These are phyloP conservation scores for Burhinus oedicnemus DNA, from an alignment of 2,113 vertebrate genomes.

Conservation along the genomic window DNA sequence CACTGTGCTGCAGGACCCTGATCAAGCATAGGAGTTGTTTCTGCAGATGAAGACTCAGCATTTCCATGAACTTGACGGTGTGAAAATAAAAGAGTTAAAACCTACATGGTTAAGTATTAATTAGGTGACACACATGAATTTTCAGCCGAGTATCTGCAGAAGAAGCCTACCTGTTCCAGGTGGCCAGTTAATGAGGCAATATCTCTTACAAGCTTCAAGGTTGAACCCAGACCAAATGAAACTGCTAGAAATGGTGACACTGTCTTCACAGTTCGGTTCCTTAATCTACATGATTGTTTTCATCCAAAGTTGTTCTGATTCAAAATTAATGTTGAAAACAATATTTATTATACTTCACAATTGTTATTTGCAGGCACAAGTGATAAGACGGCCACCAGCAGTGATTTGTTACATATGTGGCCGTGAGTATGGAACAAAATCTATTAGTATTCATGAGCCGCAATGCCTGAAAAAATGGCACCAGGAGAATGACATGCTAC, in stretches of 20 bases:
- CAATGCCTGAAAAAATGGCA: constrained; percentile 83
- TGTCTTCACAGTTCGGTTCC: not conserved
- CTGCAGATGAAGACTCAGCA: not conserved
- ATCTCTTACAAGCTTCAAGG: not conserved
- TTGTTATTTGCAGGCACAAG: constrained; percentile 67
- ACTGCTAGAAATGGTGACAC: not conserved
- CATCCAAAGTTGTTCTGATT: not conserved
- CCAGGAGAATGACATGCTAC: constrained; percentile 74
- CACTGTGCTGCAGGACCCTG: not conserved
- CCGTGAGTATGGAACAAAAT: constrained; percentile 78
- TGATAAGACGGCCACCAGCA: constrained; percentile 63
- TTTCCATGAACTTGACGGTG: not conserved
- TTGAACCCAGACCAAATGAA: not conserved
- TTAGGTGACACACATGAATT: not conserved
- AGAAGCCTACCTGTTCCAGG: not conserved
- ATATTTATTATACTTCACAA: not conserved
- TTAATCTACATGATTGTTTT: not conserved
- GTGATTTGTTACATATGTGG: constrained; percentile 79
- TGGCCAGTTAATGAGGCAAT: not conserved
- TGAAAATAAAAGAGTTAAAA: not conserved
- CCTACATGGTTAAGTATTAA: not conserved
- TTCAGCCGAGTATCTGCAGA: not conserved
- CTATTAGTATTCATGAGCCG: constrained; percentile 79
- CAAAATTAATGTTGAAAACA: not conserved
- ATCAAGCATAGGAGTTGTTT: not conserved